Base-by-base conservation (phyloP, 2,797 vertebrate genomes). In the Esox masquinongy region DNA sequence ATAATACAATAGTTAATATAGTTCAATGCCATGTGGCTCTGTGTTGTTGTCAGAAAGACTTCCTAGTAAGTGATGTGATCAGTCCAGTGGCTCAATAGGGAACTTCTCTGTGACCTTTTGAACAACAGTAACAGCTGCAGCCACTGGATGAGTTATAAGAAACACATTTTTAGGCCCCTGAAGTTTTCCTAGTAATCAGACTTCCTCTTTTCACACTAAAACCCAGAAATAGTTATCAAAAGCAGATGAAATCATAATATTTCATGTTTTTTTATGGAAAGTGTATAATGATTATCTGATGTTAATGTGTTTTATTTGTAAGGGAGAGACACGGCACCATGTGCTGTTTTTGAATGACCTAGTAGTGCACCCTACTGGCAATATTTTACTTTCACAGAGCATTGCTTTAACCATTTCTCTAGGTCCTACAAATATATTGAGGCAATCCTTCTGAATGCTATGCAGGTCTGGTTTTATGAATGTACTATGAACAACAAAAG, bases 341-440 rank as follows among this genome's bases (percentile, higher is more conserved):
- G 2, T 17, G 6, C 24, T 66, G 50, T n/a, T 1, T 56, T 76
- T 56, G 50, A 24, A 59, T 81, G 39, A 68, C 74, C 9, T 59
- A 12, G 69, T 47, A 84, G 71, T 51, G 63, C 86, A 86, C 80
- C 63, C 89, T 88, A 51, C 74, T 88, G 90, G 83, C 74, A 16
- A 0, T 2, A 70, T 15, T 4, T 1, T 73, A 70, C 15, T 7
- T 1, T 75, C 9, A 26, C 56, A 70, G 22, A 63, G 61, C 26
- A 5, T 29, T 26, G 15, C 61, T n/a, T n/a, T 22, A 39, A 39
- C 50, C 51, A 53, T 64, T 29, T 17, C 14, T 64, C 61, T 64
- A 5, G 22, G 14, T 64, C 22, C 24, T 63, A 24, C 24, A 63
- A 51, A 51, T 64, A 0, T 50, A 69, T 81, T 84, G 83, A 81